Base-by-base conservation (phyloP, 2,113 vertebrate genomes). In the Osmerus mordax region DNA sequence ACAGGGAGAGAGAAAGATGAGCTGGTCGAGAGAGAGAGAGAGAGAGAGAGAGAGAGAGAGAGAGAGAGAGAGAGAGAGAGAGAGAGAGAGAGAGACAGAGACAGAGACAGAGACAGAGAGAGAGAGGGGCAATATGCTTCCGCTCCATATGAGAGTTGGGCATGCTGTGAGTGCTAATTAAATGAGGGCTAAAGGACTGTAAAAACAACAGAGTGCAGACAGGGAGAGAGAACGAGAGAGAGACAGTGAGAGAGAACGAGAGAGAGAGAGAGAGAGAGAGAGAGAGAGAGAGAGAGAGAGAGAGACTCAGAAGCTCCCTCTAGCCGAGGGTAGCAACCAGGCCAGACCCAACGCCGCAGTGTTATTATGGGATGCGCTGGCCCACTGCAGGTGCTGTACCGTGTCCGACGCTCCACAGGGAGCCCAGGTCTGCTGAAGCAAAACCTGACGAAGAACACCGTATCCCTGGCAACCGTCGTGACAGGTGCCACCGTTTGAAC, bases 121-220 rank as follows among this genome's bases (percentile, higher is more conserved):
- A 71, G 18, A 69, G 62, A 56, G 51, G 65, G 77, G 78, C 73
- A 81, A 88, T 83, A 81, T 84, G 83, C 69, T 83, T 70, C 62
- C 72, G 72, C 73, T 74, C 55, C 65, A 61, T 71, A 75, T 80
- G 78, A 74, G 19, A 78, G 65, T 70, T 69, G 65, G 70, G 78
- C 75, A 72, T 69, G 75, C 54, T 11, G 66, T 69, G 83, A 76
- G 78, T 80, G 69, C 65, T 87, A 81, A 86, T 84, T 86, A 86
- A 88, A 82, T 68, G 66, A 83, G 55, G 63, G 67, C 72, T 87
- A 84, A 85, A 79, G 2, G 82, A 61, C 60, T 61, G 19, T 78
- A 66, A 81, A 80, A 79, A 81, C 23, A 18, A 71, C 58, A 53
- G 72, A 54, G 47, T 9, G 21, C 29, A 16, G 21, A 77, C 66